Evolutionary conservation across 2,113 vertebrate genomes (phyloP), one percentile per base, ranked within the genome.

Genomic region (Pseudorhombus dupliciocellatus): DNA sequence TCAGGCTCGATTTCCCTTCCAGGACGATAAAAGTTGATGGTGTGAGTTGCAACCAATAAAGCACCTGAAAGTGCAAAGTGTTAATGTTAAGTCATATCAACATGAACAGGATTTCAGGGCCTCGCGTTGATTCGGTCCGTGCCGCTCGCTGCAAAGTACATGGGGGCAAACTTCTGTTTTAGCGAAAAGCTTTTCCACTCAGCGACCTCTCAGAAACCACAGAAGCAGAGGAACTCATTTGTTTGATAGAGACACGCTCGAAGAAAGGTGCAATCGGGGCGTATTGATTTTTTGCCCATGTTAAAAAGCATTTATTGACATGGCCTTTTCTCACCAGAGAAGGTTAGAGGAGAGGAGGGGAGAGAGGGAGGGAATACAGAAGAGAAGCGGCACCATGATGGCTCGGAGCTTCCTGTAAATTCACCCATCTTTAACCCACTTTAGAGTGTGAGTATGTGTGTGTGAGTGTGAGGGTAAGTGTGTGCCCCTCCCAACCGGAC

Each of bases 231-330:
- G n/a, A 3, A 2, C 44, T 58, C 64, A 60, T 79, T 69, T 75
- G 57, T 64, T 87, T 9, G 0, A 20, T 40, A 40, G 15, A 61
- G 66, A 55, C 46, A 66, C 15, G 57, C 65, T 69, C 65, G 70
- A 77, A 61, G 70, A 75, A 66, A 78, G 73, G 75, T 83, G 83
- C 80, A 83, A 73, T 82, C 2, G 55, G 80, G 83, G 77, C 34
- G 24, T 42, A 91, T 90, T 82, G 89, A 90, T 90, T 89, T 89
- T 89, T 77, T 56, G 40, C 73, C 70, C 54, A 73, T 67, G 84
- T 87, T 89, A 83, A 88, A 90, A 91, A 82, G 86, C 81, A 85
- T 89, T 91, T 89, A 89, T 87, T 86, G 89, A 89, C 79, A 72
- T 84, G 84, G 59, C 82, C 85, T 86, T 90, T 91, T 81, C 80